A percentile compares a stretch with the other conserved stretches of the same genome.
Evolutionary conservation across 2,113 vertebrate genomes (phyloP).

Genomic region (Oreochromis aureus): DNA sequence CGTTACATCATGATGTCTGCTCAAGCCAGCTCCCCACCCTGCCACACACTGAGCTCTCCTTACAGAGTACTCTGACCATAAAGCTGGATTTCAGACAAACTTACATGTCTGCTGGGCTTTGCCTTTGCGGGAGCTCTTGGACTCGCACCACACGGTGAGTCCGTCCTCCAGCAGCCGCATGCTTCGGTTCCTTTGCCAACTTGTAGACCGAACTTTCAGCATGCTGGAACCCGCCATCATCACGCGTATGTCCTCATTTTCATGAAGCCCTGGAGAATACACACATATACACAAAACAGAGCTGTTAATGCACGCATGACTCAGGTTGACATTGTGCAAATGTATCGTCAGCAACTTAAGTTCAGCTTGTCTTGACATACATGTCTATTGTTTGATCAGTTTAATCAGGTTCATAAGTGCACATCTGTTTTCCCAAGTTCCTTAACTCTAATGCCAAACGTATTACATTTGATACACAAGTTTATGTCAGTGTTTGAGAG

Average conservation of each 20-base stretch:
- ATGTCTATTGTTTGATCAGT: background rate
- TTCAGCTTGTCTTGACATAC: background rate
- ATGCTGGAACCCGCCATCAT: slow-evolving; percentile 88
- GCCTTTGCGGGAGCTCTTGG: slow-evolving; percentile 72
- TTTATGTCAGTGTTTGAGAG: background rate
- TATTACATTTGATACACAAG: background rate
- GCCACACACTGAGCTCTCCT: background rate
- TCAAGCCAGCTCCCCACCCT: background rate
- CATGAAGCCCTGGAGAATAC: slow-evolving; percentile 74
- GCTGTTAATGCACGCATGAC: background rate
- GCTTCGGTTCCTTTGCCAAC: slow-evolving; percentile 78
- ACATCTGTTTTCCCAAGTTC: background rate
- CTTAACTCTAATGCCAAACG: background rate
- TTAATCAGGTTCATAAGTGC: background rate
- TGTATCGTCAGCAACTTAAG: background rate
- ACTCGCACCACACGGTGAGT: slow-evolving; percentile 86
- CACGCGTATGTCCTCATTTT: slow-evolving; percentile 82
- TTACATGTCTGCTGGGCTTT: slow-evolving; percentile 84
- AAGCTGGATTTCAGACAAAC: slow-evolving; percentile 29
- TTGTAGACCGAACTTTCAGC: slow-evolving; percentile 81
- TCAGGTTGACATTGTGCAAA: background rate
- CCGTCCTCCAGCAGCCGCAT: slow-evolving; percentile 87
- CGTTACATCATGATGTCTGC: background rate
- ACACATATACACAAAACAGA: background rate
- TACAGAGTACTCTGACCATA: background rate